Evolutionary conservation across 2,888 invertebrate species (phyloP).

Genomic region (Orchesella flavescens): DNA sequence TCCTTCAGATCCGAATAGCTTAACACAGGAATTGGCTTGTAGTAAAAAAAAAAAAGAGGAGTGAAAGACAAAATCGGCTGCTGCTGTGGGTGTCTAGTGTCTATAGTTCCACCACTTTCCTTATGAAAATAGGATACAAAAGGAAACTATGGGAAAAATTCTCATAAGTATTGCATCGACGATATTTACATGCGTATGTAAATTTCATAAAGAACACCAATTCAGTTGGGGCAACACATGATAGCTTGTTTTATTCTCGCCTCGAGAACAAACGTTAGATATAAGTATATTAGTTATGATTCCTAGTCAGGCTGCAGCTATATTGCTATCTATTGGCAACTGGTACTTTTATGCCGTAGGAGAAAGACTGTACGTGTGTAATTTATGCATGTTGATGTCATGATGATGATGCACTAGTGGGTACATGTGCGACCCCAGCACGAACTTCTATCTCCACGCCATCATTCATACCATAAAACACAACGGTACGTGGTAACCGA

Average conservation of each 20-base stretch:
- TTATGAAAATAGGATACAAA: not conserved
- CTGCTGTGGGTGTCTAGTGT: no score
- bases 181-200: not conserved
- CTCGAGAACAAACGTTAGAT: not conserved
- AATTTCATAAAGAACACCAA: no score
- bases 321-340: not conserved
- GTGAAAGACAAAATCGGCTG: conserved; percentile 1
- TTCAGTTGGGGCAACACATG: not conserved
- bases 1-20: not conserved
- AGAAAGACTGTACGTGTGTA: not conserved
- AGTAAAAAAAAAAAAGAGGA: no score
- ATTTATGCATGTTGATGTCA: not conserved
- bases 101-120: no score
- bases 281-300: not conserved
- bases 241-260: conserved; percentile 1
- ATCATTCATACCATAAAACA: no score
- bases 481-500: no score
- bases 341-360: not conserved
- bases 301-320: no score
- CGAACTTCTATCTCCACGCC: no score
- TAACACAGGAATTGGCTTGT: not conserved
- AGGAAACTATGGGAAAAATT: no score
- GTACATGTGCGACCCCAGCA: no score
- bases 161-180: no score
- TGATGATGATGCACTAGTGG: not conserved